Evolutionary conservation across 2,113 vertebrate genomes (phyloP).

Genomic region (Indicator indicator): DNA sequence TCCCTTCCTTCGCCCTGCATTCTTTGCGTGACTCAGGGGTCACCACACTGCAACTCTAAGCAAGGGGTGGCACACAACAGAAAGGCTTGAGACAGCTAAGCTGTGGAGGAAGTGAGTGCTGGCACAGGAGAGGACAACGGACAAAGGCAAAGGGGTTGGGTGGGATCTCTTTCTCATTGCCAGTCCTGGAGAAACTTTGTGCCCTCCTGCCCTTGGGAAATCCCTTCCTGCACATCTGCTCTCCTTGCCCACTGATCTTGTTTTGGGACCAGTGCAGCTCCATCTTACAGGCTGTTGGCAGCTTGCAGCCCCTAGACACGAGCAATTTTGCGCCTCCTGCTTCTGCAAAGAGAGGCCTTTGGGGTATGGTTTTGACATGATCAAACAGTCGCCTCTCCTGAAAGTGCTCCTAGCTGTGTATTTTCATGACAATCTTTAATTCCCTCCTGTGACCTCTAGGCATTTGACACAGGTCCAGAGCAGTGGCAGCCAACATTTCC

Average conservation of each 20-base stretch:
- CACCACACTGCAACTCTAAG: not conserved
- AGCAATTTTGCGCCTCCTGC: not conserved
- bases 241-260: not conserved
- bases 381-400: not conserved
- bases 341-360: not conserved
- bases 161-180: not conserved
- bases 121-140: rapidly evolving
- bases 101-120: not conserved
- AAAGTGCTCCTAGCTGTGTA: not conserved
- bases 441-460: not conserved
- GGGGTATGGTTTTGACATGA: not conserved
- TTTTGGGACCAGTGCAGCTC: rapidly evolving
- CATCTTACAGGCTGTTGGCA: not conserved
- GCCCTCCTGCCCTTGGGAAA: not conserved
- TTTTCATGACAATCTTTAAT: not conserved
- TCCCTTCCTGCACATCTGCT: not conserved
- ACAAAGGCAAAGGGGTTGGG: not conserved
- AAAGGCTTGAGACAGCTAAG: not conserved
- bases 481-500: not conserved
- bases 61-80: not conserved
- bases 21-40: not conserved
- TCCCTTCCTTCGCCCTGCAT: not conserved
- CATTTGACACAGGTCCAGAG: not conserved
- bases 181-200: not conserved
- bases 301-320: rapidly evolving